Conservation (phyloP, 37 sponge, comb jelly and placozoan species). For the Mnemiopsis leidyi region DNA sequence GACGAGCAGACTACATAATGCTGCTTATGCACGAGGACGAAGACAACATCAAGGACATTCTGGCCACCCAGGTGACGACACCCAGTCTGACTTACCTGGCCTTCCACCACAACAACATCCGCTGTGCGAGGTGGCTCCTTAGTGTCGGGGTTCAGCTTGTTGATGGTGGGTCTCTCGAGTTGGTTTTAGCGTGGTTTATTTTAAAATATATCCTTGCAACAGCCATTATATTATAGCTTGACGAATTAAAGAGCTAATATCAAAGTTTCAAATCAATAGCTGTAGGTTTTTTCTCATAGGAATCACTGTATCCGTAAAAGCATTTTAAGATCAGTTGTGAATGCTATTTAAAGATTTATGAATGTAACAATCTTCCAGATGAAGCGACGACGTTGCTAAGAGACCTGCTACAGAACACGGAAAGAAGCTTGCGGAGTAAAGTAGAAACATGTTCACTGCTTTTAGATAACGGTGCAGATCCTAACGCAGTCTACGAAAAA, state of each 20-base stretch:
- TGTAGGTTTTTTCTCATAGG: too few relatives aligned
- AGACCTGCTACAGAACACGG: background rate
- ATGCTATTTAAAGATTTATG: too few relatives aligned
- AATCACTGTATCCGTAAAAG: too few relatives aligned
- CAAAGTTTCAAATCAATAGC: too few relatives aligned
- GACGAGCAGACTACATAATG: slow-evolving; percentile 62
- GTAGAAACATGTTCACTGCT: background rate
- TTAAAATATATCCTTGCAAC: too few relatives aligned
- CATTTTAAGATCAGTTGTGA: too few relatives aligned
- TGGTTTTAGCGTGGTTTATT: too few relatives aligned
- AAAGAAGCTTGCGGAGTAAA: background rate
- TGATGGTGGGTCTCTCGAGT: slow-evolving; percentile 18
- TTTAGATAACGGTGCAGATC: slow-evolving; percentile 23
- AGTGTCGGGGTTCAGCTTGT: slow-evolving; percentile 1
- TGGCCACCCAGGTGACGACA: background rate
- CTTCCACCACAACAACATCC: slow-evolving; percentile 11
- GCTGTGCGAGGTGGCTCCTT: slow-evolving; percentile 47
- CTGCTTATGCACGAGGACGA: slow-evolving; percentile 48
- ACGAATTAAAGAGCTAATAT: too few relatives aligned
- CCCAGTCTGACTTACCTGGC: slow-evolving; percentile 61
- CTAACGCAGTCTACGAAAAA: slow-evolving; percentile 23
- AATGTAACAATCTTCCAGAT: background rate
- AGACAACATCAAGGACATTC: slow-evolving; percentile 21
- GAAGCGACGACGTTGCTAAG: slow-evolving; percentile 39
- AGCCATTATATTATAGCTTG: too few relatives aligned